Evolutionary conservation across 2,113 vertebrate species (phyloP).

Genomic region (Penelope pileata): DNA sequence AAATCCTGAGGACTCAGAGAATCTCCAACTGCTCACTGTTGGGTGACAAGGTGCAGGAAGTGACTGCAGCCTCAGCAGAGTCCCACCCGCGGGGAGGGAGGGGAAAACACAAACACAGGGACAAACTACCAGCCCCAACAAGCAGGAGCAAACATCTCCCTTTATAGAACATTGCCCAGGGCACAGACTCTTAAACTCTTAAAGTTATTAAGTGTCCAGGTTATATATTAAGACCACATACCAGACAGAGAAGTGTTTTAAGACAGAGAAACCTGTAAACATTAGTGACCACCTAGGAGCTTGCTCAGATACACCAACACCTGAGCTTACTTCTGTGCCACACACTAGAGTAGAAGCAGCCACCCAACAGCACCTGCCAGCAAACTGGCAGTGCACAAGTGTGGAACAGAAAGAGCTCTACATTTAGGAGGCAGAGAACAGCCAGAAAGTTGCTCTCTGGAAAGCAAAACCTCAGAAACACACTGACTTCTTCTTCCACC

Average conservation of each 20-base stretch:
- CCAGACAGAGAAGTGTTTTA: too few relatives aligned
- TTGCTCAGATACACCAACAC: neutral
- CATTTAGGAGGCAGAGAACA: neutral
- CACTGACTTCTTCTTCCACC: neutral
- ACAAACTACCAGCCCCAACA: neutral
- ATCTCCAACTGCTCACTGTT: neutral
- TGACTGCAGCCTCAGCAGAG: neutral
- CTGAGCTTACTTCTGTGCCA: neutral
- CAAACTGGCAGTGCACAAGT: neutral
- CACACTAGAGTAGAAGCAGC: neutral
- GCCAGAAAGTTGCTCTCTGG: neutral
- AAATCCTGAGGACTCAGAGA: neutral
- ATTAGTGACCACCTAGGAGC: neutral
- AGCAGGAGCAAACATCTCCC: neutral
- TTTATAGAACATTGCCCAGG: neutral
- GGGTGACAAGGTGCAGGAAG: slow-evolving; percentile 4
- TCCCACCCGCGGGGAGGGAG: neutral
- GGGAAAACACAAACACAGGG: neutral
- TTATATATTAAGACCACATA: neutral
- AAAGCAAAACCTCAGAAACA: neutral
- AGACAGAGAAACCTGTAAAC: neutral
- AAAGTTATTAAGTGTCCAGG: neutral
- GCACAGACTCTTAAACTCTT: neutral
- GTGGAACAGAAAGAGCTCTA: accelerated
- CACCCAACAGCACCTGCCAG: neutral